These are phyloP conservation scores for Hemaris fuciformis DNA, from an alignment of 2,888 invertebrate genomes.

Conservation along the genomic window DNA sequence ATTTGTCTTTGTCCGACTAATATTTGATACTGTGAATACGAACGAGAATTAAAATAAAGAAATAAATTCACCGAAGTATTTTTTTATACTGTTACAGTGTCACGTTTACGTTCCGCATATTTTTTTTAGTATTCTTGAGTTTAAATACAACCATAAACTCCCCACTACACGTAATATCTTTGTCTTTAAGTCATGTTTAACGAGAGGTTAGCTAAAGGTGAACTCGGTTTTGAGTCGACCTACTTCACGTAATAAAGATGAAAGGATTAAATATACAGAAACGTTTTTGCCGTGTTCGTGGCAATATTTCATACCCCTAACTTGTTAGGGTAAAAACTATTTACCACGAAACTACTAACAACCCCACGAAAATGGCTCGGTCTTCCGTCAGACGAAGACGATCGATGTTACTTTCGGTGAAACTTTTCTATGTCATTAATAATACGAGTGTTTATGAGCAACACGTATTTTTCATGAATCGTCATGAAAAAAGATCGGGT, in stretches of 20 bases:
- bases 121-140: no score
- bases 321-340: background rate
- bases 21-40: no score
- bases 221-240: background rate
- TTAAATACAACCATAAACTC: no score
- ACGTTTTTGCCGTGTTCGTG: background rate
- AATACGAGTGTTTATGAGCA: background rate
- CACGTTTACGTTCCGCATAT: no score
- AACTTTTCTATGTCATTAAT: background rate
- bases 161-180: no score
- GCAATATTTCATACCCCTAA: background rate
- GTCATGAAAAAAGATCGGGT: background rate
- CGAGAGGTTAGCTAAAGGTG: background rate
- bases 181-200: background rate
- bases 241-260: conserved; percentile 4
- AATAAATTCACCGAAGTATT: no score
- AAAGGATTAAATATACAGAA: conserved; percentile 6
- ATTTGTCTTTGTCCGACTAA: no score
- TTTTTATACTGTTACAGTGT: no score
- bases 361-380: background rate
- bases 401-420: background rate
- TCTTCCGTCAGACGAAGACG: background rate
- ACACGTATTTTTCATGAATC: background rate
- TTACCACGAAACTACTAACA: background rate
- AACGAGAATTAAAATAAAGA: no score